phyloP scores from a whole-genome alignment of 1,140 invertebrate species.

The Ctenoplectra terminalis region DNA sequence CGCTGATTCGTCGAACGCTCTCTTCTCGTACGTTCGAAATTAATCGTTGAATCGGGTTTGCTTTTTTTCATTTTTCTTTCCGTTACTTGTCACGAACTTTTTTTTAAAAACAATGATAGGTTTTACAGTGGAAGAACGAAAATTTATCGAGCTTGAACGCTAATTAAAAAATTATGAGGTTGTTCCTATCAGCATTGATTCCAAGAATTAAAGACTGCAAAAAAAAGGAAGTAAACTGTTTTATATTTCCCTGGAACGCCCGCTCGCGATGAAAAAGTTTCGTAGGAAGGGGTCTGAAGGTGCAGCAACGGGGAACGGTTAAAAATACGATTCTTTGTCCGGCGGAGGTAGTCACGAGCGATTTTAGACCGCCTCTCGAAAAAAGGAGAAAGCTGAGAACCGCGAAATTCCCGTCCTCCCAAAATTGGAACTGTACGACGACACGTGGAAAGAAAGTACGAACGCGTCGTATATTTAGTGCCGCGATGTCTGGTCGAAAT shows the following conservation, averaged over 20 bases:
- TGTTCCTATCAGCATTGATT: too few species aligned
- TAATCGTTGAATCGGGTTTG: background rate
- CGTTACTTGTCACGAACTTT: too few species aligned
- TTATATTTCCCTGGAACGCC: conserved; percentile 61
- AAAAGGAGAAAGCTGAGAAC: conserved; percentile 20
- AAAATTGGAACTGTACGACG: conserved; percentile 54
- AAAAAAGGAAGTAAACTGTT: too few species aligned
- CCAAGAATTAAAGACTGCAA: too few species aligned
- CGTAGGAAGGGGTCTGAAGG: conserved; percentile 16
- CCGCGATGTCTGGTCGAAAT: background rate
- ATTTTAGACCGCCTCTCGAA: conserved; percentile 38
- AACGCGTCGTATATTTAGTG: conserved; percentile 4
- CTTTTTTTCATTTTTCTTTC: background rate
- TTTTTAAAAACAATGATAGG: too few species aligned
- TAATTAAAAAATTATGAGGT: too few species aligned
- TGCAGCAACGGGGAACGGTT: conserved; percentile 58
- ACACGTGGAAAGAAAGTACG: too few species aligned
- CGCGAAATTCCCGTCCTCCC: conserved; percentile 51
- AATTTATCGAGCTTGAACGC: too few species aligned
- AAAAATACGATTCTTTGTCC: conserved; percentile 71
- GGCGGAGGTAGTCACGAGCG: conserved; percentile 5
- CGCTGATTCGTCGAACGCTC: conserved; percentile 5
- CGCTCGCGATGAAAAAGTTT: conserved; percentile 44
- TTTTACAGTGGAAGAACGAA: too few species aligned
- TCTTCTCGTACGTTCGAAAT: background rate